These are phyloP conservation scores for Perognathus longimembris DNA, from an alignment of 2,113 vertebrate genomes.

Conservation along the genomic window DNA sequence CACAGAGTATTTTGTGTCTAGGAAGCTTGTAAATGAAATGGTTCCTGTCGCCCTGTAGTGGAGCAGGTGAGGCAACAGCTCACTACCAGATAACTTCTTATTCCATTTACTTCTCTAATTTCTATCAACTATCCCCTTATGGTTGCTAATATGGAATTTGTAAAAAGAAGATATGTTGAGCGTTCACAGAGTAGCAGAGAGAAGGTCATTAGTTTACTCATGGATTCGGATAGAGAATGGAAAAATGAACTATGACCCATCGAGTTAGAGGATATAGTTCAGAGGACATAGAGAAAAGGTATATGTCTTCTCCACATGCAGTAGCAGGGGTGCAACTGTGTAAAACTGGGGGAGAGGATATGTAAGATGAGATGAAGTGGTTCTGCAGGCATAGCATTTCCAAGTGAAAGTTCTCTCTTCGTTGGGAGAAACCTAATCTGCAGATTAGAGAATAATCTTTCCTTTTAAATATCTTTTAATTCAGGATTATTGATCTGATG, in stretches of 20 bases:
- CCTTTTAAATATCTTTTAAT: neutral
- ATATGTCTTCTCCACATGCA: neutral
- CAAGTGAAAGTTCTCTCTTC: neutral
- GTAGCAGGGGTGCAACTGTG: neutral
- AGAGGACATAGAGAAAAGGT: neutral
- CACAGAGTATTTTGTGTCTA: constrained; percentile 18
- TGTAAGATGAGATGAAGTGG: neutral
- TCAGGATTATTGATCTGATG: neutral
- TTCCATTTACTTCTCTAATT: constrained; percentile 50
- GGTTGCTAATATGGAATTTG: constrained; percentile 53
- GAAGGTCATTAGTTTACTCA: constrained; percentile 46
- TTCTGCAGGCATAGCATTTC: constrained; percentile 21
- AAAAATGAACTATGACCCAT: constrained; percentile 29
- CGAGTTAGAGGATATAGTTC: constrained; percentile 11
- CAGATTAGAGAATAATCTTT: constrained; percentile 28
- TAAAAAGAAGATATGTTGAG: constrained; percentile 48
- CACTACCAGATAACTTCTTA: neutral
- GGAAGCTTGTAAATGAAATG: constrained; percentile 49
- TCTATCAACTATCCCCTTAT: constrained; percentile 26
- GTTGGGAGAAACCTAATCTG: neutral
- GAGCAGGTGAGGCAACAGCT: neutral
- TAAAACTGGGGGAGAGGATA: constrained; percentile 19
- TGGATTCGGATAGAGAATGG: constrained; percentile 45
- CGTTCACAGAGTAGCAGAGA: constrained; percentile 49
- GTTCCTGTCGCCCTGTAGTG: constrained; percentile 7